Base-by-base conservation (phyloP, 2,888 invertebrate genomes). In the Platycheirus rosarum region DNA sequence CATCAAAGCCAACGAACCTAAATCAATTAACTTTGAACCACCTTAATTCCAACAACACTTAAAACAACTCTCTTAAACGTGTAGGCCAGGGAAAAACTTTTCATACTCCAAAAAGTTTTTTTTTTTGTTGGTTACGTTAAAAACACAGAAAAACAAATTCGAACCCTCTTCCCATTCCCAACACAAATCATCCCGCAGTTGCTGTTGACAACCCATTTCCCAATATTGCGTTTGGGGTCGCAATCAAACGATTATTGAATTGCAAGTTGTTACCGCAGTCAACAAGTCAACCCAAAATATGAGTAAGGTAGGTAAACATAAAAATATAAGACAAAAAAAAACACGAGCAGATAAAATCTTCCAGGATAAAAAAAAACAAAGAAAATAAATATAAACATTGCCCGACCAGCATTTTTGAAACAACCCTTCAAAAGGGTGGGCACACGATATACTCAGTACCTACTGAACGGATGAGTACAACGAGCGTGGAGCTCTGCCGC, bases 201-300 rank as follows among this genome's bases (percentile, higher is more conserved):
- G 82, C 82, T 57, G 82, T 55, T 82, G 82, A 82, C 76, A 82
- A 77, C 77, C 77, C 77, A 63, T 53, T 73, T 82, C 73, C 77
- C 76, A 82, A 82, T 73, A 82, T 77, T 82, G 76, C 76, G 73
- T 77, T 77, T 82, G 82, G 82, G 82, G 82, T 82, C 77, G 82
- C 82, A 77, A 82, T 82, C 76, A 82, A 82, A 82, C 76, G 82
- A 77, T 82, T 82, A 82, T 82, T 82, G 82, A 82, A 82, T 82
- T 82, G 82, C 82, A 77, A 82, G 82, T 82, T 82, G 82, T 82
- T 82, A 82, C 82, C 82, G 51, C 82, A 82, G 82, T 82, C 82
- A 82, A 82, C 82, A 82, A 82, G 82, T 82, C 82, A 82, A 48
- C 49, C 68, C 77, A 68, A 77, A 60, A 76, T 82, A 77, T 82